Evolutionary conservation across 2,797 vertebrate species (phyloP), one percentile per base, ranked within the genome.

Genomic region (Dallia pectoralis): DNA sequence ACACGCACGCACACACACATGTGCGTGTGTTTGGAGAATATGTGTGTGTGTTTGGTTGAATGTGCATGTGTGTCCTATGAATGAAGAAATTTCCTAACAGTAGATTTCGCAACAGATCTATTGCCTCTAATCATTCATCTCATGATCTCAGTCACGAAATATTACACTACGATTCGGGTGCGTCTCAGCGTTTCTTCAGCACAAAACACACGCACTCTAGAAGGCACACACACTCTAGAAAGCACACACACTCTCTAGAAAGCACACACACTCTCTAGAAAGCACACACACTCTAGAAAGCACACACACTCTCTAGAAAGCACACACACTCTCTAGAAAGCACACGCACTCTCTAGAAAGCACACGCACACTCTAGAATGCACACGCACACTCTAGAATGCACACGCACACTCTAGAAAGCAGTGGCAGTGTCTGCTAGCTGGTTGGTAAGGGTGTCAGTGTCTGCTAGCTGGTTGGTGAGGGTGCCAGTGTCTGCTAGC

Each of bases 41-140:
- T 61, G 80, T 76, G 74, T 76, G 72, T 70, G 77, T 67, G 79
- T 77, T 74, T 76, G 73, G 84, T 59, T 69, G 67, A 71, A 65
- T 68, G 69, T 67, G 14, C n/a, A n/a, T n/a, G n/a, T n/a, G n/a
- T n/a, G n/a, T n/a, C n/a, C n/a, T n/a, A n/a, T n/a, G n/a, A n/a
- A n/a, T n/a, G n/a, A n/a, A n/a, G n/a, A n/a, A n/a, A n/a, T 56
- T 36, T 19, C 33, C 81, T 71, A 30, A 75, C 51, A 78, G 75
- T 74, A 47, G 32, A 25, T 47, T 66, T 69, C 73, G 44, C 48
- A 47, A 36, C 48, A 69, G 32, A 82, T 76, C 47, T 72, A 77
- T 70, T 72, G 74, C 48, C 25, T 65, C 71, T 76, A 73, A n/a
- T 67, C 25, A 76, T 81, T 81, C 75, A 70, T 48, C 49, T 69